Evolutionary conservation across 2,797 vertebrate genomes (phyloP).

Genomic region (Poeciliopsis paucimaculata): DNA sequence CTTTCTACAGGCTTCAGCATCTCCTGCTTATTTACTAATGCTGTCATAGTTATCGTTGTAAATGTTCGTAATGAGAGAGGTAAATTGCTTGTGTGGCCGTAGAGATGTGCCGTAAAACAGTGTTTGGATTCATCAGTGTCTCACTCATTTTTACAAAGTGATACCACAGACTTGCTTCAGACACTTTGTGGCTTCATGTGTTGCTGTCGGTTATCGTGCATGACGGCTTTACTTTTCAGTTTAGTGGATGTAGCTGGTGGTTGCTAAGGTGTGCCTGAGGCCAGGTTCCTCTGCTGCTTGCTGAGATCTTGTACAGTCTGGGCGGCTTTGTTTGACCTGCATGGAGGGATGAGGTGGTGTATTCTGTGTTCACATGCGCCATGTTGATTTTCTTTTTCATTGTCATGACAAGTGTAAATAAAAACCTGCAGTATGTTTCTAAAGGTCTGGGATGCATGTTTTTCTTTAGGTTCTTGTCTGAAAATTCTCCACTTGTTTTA

Average conservation of each 20-base stretch:
- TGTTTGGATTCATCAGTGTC: conserved; percentile 54
- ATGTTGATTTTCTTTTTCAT: conserved; percentile 86
- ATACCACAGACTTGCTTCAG: conserved; percentile 65
- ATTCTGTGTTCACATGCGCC: conserved; percentile 79
- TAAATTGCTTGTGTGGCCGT: conserved; percentile 54
- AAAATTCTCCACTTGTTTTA: background rate
- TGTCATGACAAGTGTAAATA: conserved; percentile 86
- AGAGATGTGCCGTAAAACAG: conserved; percentile 52
- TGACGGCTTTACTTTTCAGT: conserved; percentile 64
- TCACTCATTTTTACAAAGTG: conserved; percentile 59
- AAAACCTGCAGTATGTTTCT: conserved; percentile 86
- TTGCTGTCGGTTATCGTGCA: conserved; percentile 80
- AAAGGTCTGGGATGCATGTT: conserved; percentile 41
- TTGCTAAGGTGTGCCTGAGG: conserved; percentile 89
- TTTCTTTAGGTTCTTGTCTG: background rate
- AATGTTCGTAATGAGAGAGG: conserved; percentile 70
- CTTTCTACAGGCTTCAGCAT: conserved; percentile 59
- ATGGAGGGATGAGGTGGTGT: conserved; percentile 40
- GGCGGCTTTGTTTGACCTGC: conserved; percentile 31
- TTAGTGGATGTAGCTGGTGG: conserved; percentile 72
- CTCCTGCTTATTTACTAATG: conserved; percentile 56
- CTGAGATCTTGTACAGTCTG: conserved; percentile 66
- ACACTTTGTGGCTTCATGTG: conserved; percentile 62
- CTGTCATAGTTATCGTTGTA: conserved; percentile 73
- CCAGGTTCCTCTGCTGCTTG: conserved; percentile 71